These are phyloP conservation scores for Amphipoea oculea DNA, from an alignment of 2,888 invertebrate genomes.

Conservation along the genomic window DNA sequence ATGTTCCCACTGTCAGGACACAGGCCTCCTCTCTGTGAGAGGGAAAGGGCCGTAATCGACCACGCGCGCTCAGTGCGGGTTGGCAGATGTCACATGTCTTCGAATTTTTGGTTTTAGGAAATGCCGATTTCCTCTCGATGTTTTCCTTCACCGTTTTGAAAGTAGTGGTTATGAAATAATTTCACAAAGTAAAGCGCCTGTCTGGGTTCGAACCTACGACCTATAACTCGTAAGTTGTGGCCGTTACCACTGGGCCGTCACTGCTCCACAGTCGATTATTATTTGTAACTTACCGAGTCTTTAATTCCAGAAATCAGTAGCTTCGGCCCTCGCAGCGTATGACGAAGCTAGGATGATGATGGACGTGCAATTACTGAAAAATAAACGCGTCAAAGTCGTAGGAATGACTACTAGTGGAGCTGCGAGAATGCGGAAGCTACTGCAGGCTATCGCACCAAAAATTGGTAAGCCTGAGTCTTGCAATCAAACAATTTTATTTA, in stretches of 20 bases:
- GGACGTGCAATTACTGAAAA: conserved; percentile 87
- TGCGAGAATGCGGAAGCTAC: conserved; percentile 91
- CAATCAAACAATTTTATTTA: neutral
- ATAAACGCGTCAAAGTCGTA: conserved; percentile 87
- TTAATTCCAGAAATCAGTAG: conserved; percentile 69
- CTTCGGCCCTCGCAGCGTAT: conserved; percentile 67
- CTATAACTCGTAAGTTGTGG: neutral
- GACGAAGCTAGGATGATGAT: conserved; percentile 90
- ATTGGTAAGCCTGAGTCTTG: conserved; percentile 86
- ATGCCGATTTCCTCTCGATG: no score
- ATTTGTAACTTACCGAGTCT: neutral
- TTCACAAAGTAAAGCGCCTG: neutral
- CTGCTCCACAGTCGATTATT: neutral
- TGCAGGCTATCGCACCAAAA: conserved; percentile 91
- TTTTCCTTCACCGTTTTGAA: neutral
- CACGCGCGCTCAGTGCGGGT: no score
- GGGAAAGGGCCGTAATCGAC: no score
- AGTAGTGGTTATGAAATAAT: neutral
- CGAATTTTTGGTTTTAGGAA: no score
- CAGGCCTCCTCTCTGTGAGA: no score
- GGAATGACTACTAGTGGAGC: conserved; percentile 96
- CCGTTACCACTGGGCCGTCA: neutral
- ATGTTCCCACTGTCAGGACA: no score
- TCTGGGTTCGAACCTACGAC: no score
- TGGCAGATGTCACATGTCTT: no score